A percentile compares a stretch with the other conserved stretches of the same genome.
Evolutionary conservation across 2,888 invertebrate species (phyloP).

Genomic region (Aleiodes leptofemur): DNA sequence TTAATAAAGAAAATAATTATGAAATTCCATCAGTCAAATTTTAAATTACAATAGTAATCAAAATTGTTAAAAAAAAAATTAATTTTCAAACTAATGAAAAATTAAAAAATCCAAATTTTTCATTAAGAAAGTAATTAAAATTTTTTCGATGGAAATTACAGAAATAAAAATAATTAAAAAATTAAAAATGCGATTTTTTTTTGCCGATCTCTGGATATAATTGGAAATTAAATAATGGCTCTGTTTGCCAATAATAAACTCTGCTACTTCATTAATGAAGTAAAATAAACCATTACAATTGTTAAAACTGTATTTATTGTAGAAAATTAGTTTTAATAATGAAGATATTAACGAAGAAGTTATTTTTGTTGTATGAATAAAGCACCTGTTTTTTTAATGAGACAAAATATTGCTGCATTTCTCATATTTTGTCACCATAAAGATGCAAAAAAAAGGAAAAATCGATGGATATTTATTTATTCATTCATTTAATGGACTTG

Average conservation of each 20-base stretch:
- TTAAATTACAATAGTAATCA: too few relatives aligned
- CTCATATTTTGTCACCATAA: not conserved
- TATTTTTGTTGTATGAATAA: constrained; percentile 40
- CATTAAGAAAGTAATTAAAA: too few relatives aligned
- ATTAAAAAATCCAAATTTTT: too few relatives aligned
- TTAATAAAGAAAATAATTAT: too few relatives aligned
- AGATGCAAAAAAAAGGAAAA: not conserved
- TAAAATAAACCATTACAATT: constrained; percentile 5
- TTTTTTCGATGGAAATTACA: too few relatives aligned
- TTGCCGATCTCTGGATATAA: too few relatives aligned
- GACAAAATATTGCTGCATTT: not conserved
- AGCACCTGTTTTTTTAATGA: constrained; percentile 16
- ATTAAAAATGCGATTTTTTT: too few relatives aligned
- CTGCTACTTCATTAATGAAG: constrained; percentile 1
- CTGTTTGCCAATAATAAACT: not conserved
- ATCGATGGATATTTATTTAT: not conserved
- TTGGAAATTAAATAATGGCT: constrained; percentile 16
- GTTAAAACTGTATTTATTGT: constrained; percentile 29
- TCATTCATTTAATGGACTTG: too few relatives aligned
- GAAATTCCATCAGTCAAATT: too few relatives aligned
- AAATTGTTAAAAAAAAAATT: too few relatives aligned
- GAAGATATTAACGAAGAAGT: constrained; percentile 27
- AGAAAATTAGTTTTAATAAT: constrained; percentile 3
- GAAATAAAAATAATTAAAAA: too few relatives aligned
- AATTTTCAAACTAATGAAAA: too few relatives aligned